phyloP scores from a whole-genome alignment of 2,797 vertebrate species.

The Onychomys torridus region DNA sequence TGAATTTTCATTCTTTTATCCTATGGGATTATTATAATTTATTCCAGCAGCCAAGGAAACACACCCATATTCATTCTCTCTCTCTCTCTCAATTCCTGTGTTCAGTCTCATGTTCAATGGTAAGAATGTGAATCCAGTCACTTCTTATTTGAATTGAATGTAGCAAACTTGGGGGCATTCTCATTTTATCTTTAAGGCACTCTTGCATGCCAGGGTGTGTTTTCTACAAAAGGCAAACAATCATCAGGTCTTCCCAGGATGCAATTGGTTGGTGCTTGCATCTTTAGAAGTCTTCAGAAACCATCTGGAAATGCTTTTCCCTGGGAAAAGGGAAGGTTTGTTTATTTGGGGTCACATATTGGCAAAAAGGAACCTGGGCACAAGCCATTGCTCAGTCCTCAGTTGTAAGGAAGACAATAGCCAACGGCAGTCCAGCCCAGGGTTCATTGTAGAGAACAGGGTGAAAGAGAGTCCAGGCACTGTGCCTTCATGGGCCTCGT shows the following conservation, averaged over 20 bases:
- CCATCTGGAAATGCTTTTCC: slow-evolving; percentile 24
- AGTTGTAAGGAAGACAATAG: neutral
- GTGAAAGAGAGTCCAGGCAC: neutral
- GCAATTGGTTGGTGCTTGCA: neutral
- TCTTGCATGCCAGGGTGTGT: neutral
- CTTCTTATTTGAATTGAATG: neutral
- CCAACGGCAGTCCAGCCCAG: neutral
- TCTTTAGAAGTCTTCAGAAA: slow-evolving; percentile 1
- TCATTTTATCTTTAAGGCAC: neutral
- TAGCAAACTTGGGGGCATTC: neutral
- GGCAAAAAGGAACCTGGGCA: neutral
- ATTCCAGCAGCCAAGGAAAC: neutral
- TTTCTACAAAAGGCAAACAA: slow-evolving; percentile 29
- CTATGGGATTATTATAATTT: neutral
- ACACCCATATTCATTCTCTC: neutral
- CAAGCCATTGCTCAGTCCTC: neutral
- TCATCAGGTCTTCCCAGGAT: neutral
- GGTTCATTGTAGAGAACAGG: neutral
- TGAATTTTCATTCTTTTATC: neutral
- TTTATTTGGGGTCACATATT: neutral
- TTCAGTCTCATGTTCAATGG: neutral
- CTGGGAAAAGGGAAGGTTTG: neutral
- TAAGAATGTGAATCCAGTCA: neutral
- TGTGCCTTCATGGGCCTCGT: neutral
- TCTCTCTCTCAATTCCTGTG: neutral